Base-by-base conservation (phyloP, 2,797 vertebrate genomes). In the Phylloscopus collybita region DNA sequence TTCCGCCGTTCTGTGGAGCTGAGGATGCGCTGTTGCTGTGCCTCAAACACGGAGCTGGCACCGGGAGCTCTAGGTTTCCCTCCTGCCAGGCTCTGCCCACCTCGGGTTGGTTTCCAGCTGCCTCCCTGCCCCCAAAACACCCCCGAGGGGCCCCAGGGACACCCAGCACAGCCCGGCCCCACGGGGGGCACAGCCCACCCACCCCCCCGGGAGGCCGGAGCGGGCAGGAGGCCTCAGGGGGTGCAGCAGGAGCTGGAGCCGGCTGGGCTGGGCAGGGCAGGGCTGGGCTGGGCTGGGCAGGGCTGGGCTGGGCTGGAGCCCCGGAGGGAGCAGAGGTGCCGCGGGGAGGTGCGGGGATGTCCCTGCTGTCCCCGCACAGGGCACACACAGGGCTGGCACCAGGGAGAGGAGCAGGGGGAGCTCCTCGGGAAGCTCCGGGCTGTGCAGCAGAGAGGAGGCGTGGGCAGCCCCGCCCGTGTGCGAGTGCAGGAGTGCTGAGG, bases 401-500 rank as follows among this genome's bases (percentile, higher is more conserved):
- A 36, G 60, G 32, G 38, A 9, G 17, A 42, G 62, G 18, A 53
- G 38, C 49, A 26, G 1, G 3, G 36, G 4, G 17, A 56, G 49
- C 53, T 29, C 18, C 0, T 2, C 2, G 45, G 5, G 29, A 13
- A 19, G 67, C 34, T 65, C 21, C 79, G 29, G 73, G 25, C 70
- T 5, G 34, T 0, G 4, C 60, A 20, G 82, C 21, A 15, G 38
- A 13, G 49, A 18, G 2, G 36, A 10, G 36, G 8, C 14, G 4
- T 0, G 23, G 65, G 5, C 6, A 12, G 59, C 30, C 10, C 3
- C 2, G 0, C 21, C 7, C 1, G 1, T 1, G 1, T 3, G 1
- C 3, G 38, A 18, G 11, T 8, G 44, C 13, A 18, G 30, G 19
- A 20, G 9, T 0, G 1, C 45, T 10, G 45, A 18, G 76, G 1